Evolutionary conservation across 2,888 invertebrate genomes (phyloP).

Genomic region (Plebejus argus): DNA sequence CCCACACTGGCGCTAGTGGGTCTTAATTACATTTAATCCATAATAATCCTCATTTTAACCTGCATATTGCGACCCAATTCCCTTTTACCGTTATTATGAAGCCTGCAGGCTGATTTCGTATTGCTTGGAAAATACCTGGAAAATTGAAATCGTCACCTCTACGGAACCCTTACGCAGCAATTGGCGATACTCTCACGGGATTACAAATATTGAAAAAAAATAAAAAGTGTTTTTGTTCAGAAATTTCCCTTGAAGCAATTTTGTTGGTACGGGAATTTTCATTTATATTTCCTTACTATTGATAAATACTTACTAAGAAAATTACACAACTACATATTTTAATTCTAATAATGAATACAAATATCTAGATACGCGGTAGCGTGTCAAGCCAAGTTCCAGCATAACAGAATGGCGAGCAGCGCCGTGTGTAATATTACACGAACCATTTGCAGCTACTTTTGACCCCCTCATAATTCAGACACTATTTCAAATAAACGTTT

Average conservation of each 20-base stretch:
- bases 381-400: too few relatives aligned
- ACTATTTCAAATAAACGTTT: too few relatives aligned
- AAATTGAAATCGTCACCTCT: constrained; percentile 1
- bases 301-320: neutral
- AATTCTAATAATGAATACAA: neutral
- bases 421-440: too few relatives aligned
- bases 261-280: neutral
- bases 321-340: neutral
- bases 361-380: too few relatives aligned
- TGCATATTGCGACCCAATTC: neutral
- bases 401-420: too few relatives aligned
- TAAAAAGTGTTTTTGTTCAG: neutral
- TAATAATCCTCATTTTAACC: neutral
- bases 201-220: constrained; percentile 17
- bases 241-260: neutral
- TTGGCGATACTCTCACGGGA: neutral
- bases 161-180: neutral
- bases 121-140: neutral
- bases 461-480: too few relatives aligned
- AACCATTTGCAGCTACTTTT: too few relatives aligned
- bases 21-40: neutral
- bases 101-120: neutral
- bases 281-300: neutral
- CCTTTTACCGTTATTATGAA: neutral
- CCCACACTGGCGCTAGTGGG: neutral